These are phyloP conservation scores for Pelobates fuscus DNA, from an alignment of 2,113 vertebrate genomes.

Conservation along the genomic window DNA sequence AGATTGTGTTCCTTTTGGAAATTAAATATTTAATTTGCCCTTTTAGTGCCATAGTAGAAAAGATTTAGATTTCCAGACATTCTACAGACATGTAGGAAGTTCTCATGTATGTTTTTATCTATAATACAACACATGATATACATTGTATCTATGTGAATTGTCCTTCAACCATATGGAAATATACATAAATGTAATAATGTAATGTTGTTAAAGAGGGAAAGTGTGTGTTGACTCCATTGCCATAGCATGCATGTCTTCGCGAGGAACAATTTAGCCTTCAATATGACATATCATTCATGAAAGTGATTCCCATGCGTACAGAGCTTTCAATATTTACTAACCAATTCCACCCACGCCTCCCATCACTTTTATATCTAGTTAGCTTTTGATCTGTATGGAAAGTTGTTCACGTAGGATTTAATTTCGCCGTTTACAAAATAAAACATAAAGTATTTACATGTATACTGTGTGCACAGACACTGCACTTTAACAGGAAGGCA, in stretches of 20 bases:
- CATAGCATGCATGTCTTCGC: background rate
- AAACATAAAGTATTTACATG: background rate
- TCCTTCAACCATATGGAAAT: background rate
- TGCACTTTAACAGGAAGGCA: too few relatives aligned
- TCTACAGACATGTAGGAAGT: too few relatives aligned
- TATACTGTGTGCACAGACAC: background rate
- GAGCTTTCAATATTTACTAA: constrained; percentile 26
- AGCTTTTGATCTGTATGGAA: constrained; percentile 6
- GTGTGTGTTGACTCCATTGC: background rate
- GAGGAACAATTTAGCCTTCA: constrained; percentile 18
- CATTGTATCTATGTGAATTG: too few relatives aligned
- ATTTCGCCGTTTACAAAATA: background rate
- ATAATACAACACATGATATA: too few relatives aligned
- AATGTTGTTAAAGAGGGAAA: background rate
- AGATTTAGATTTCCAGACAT: too few relatives aligned
- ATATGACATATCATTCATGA: constrained; percentile 6
- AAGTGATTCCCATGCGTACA: background rate
- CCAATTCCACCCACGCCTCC: constrained; percentile 9
- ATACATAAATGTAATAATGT: background rate
- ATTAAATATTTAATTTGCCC: too few relatives aligned
- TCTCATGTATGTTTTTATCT: too few relatives aligned
- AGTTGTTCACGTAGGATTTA: background rate
- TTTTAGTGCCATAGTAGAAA: too few relatives aligned
- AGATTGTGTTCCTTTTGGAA: too few relatives aligned
- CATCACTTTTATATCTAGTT: background rate